Evolutionary conservation across 2,888 invertebrate genomes (phyloP), one percentile per base, ranked within the genome.

Genomic region (Torymus tubicola): DNA sequence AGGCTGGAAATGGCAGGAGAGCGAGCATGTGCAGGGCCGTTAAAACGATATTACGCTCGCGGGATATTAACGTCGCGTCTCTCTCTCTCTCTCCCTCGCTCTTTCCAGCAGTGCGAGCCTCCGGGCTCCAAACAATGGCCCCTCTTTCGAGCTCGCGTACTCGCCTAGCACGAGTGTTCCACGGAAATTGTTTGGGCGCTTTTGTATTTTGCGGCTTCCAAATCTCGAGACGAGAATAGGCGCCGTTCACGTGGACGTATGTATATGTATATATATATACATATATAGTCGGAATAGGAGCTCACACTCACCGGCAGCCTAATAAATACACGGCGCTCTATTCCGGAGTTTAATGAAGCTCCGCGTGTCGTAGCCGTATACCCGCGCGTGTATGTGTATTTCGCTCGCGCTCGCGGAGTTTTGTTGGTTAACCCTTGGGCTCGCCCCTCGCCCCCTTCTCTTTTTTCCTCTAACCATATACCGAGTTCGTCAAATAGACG

Each of bases 121-220:
- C 81, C 78, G 67, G 80, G 76, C 81, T 74, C 74, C 82, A 85
- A 86, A 87, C 87, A 87, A 87, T 87, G 85, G 86, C 42, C 42
- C 42, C 42, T 42, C 42, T 42, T 42, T 42, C 42, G 42, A 42
- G 42, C 31, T 0, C 31, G 31, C 42, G 42, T 8, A 8, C 10
- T 42, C 42, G 42, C 42, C 42, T 42, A 42, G 42, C 42, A 8
- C 31, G 31, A 31, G 31, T 8, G 42, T 42, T 42, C 42, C 42
- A 8, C 86, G 86, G 86, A 87, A 88, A 88, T 88, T 87, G 88
- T 87, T 88, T 86, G 85, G 88, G 88, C 87, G 42, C 86, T 88
- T 89, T 87, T 86, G 13, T 87, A 87, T 88, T 87, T 87, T 87
- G 86, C 83, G 88, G 88, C 87, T 88, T 88, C 88, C 86, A 86